Percentiles rank a stretch among this genome's conserved stretches.
Conservation (phyloP, 2,113 vertebrate species). For the Halcyon senegalensis region DNA sequence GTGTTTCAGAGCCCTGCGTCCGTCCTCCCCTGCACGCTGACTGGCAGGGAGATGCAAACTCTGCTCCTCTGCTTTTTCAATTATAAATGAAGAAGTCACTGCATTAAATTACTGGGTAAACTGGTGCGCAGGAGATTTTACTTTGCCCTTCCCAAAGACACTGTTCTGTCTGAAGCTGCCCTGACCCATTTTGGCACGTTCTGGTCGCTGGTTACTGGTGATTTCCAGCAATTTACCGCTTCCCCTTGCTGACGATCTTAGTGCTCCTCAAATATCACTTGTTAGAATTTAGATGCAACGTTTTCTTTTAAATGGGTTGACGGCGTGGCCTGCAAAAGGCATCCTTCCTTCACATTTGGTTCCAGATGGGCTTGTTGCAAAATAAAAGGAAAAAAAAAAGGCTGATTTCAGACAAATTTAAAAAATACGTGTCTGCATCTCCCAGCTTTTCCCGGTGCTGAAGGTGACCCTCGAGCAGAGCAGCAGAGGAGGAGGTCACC, state of each 20-base stretch:
- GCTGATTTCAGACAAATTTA: background rate
- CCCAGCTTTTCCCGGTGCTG: background rate
- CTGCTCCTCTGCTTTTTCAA: background rate
- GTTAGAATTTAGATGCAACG: background rate
- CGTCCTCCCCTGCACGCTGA: rapidly evolving
- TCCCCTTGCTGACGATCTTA: rapidly evolving
- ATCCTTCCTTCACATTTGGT: background rate
- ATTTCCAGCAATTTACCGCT: background rate
- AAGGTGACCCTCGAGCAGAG: background rate
- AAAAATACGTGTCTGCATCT: rapidly evolving
- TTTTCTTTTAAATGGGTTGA: background rate
- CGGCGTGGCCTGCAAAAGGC: background rate
- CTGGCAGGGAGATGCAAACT: background rate
- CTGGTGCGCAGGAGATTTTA: background rate
- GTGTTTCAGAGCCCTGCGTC: background rate
- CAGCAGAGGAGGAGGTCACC: background rate
- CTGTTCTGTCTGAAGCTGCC: background rate
- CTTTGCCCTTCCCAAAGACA: background rate
- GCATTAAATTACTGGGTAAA: background rate
- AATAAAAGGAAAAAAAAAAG: background rate
- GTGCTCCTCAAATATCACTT: background rate
- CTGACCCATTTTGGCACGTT: background rate
- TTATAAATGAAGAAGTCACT: background rate
- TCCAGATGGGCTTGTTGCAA: background rate
- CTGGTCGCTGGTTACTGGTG: background rate